These are phyloP conservation scores for Oligia strigilis DNA, from an alignment of 2,888 invertebrate species.

Conservation along the genomic window DNA sequence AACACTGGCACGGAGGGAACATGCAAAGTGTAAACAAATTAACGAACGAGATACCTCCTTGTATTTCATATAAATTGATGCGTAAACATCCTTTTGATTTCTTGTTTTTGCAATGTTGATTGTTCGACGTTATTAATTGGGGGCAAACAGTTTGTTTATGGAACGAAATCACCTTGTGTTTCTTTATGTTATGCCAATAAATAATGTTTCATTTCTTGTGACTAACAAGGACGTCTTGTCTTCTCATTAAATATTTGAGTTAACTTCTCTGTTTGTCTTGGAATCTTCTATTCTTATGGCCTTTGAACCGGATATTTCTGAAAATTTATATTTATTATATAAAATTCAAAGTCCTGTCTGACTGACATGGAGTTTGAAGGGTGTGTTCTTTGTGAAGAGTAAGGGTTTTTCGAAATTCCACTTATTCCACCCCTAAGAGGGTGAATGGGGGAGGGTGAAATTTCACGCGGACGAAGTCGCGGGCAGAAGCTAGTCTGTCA, in stretches of 20 bases:
- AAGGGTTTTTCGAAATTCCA: no score
- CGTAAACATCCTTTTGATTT: constrained; percentile 77
- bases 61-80: constrained; percentile 75
- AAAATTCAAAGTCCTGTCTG: no score
- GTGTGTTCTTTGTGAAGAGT: no score
- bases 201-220: constrained; percentile 1
- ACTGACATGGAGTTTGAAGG: no score
- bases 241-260: constrained; percentile 31
- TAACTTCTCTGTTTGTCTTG: neutral
- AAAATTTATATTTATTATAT: neutral
- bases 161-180: constrained; percentile 13
- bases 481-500: neutral
- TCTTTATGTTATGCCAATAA: neutral
- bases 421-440: no score
- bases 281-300: neutral
- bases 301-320: neutral
- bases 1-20: constrained; percentile 79
- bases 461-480: no score
- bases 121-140: constrained; percentile 71
- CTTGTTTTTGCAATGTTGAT: constrained; percentile 70
- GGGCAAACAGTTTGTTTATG: constrained; percentile 56
- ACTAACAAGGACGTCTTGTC: neutral
- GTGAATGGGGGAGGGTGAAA: no score
- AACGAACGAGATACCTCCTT: constrained; percentile 76
- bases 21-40: constrained; percentile 87